These are phyloP conservation scores for Orchesella flavescens DNA, from an alignment of 2,888 invertebrate species.

Conservation along the genomic window DNA sequence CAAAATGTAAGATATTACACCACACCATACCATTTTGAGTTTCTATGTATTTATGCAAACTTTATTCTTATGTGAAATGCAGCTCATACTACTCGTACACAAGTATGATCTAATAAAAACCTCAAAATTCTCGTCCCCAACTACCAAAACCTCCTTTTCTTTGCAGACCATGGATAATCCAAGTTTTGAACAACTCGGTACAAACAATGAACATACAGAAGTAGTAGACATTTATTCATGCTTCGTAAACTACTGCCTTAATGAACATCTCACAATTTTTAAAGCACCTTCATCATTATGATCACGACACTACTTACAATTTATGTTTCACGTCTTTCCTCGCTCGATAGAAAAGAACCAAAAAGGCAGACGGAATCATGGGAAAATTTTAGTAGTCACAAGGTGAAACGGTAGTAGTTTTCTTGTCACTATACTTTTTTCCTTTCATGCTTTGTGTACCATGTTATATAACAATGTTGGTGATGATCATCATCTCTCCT, in stretches of 20 bases:
- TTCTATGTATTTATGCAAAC: too few species aligned
- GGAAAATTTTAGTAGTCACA: slow-evolving; percentile 43
- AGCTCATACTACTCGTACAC: too few species aligned
- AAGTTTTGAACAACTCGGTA: neutral
- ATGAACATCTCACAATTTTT: neutral
- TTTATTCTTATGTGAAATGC: too few species aligned
- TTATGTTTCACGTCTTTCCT: slow-evolving; percentile 12
- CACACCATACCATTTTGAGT: too few species aligned
- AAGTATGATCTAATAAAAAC: too few species aligned
- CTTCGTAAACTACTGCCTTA: too few species aligned
- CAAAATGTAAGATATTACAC: too few species aligned
- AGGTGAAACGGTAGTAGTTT: slow-evolving; percentile 43
- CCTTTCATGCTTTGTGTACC: neutral
- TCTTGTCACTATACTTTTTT: slow-evolving; percentile 16
- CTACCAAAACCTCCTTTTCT: neutral
- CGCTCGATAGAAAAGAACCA: neutral
- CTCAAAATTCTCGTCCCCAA: too few species aligned
- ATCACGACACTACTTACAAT: slow-evolving; percentile 14
- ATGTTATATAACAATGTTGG: slow-evolving; percentile 17
- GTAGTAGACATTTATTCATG: neutral
- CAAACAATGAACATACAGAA: slow-evolving; percentile 4
- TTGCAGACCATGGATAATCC: slow-evolving; percentile 41
- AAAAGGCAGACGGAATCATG: slow-evolving; percentile 24
- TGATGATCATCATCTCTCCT: slow-evolving; percentile 15
- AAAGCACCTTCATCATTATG: slow-evolving; percentile 24